Conservation (phyloP, 2,888 invertebrate species). For the Stictocephala bisonia region DNA sequence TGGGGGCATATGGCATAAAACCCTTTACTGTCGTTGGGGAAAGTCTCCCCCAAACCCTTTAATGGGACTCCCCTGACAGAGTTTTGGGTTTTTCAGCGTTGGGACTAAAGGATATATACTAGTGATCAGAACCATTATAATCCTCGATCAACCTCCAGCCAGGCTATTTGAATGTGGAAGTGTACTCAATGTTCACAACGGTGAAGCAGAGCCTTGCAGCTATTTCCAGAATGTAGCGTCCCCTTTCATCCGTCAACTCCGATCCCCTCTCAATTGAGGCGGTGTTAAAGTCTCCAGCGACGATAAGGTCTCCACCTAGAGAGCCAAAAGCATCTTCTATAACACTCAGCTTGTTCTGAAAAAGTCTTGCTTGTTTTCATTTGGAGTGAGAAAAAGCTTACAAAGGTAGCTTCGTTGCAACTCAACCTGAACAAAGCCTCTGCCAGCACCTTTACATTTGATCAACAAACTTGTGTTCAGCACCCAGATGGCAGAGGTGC, state of each 20-base stretch:
- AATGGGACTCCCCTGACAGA: too few species aligned
- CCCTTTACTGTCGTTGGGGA: too few species aligned
- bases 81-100: too few species aligned
- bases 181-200: too few species aligned
- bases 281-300: constrained; percentile 50
- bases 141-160: too few species aligned
- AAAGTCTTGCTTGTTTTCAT: constrained; percentile 36
- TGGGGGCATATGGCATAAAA: too few species aligned
- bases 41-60: too few species aligned
- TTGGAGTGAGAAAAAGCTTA: constrained; percentile 47
- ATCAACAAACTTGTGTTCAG: constrained; percentile 23
- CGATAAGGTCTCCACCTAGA: neutral
- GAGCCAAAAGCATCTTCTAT: neutral
- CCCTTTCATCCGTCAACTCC: constrained; percentile 53
- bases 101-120: too few species aligned
- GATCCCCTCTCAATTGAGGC: constrained; percentile 56
- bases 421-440: constrained; percentile 47
- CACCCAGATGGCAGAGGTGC: constrained; percentile 53
- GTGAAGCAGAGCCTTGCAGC: constrained; percentile 51
- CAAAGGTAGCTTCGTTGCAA: constrained; percentile 15
- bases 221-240: constrained; percentile 54
- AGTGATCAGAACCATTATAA: too few species aligned
- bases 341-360: neutral
- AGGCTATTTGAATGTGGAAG: too few species aligned
- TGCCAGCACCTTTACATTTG: constrained; percentile 36